Evolutionary conservation across 1,140 invertebrate genomes (phyloP), one percentile per base, ranked within the genome.

Genomic region (Drosophila jambulina): DNA sequence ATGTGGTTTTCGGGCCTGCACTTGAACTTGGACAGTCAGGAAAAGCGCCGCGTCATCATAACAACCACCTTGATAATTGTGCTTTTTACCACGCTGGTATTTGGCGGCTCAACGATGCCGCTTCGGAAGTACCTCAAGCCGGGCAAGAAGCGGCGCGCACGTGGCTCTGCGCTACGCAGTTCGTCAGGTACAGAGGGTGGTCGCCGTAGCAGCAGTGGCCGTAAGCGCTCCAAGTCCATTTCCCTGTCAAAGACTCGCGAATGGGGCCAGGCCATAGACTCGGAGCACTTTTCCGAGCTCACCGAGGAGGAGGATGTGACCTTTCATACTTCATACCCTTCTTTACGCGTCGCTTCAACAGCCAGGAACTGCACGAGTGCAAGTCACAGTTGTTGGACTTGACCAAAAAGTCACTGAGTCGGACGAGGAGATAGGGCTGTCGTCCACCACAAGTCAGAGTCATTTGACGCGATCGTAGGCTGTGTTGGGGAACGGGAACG

Each of bases 41-140:
- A n/a, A n/a, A n/a, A n/a, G n/a, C n/a, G n/a, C n/a, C n/a, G n/a
- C n/a, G n/a, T n/a, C n/a, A 97, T 99, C 54, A 98, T 99, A 51
- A 99, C 99, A 6, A 98, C 98, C 0, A 99, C 99, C 4, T 94
- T 99, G 1, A 98, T 99, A 68, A 98, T 99, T 74, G 98, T 99
- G 4, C 94, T 99, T 15, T 98, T 99, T 77, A 99, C 99, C 1
- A 98, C 98, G 1, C 93, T 99, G 21, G 95, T 99, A 82, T 97
- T 99, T 85, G 99, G 98, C 63, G 99, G 99, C 5, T 97, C 98
- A 0, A 99, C 99, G 2, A 98, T 99, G 97, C 99, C 99, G 2
- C 92, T 99, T 63, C 94, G 99, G 65, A 99, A 98, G 92, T 97
- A 97, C 92, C 93, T 96, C 46, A 94, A 95, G 59, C 95, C 95